Evolutionary conservation across 1,140 invertebrate species (phyloP).

Genomic region (Drosophila neocordata): DNA sequence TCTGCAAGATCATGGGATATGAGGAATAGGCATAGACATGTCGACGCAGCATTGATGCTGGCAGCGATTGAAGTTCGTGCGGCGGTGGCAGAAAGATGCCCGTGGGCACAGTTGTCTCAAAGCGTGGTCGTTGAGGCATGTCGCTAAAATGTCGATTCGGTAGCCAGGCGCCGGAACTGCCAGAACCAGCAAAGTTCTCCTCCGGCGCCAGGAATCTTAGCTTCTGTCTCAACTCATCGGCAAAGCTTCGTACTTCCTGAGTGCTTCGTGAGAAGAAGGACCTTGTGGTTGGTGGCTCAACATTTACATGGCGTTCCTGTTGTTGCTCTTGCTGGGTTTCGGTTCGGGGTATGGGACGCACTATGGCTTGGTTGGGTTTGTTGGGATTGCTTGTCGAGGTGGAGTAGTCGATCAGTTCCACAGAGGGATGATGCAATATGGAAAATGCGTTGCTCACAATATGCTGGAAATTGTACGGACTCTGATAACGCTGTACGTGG

Average conservation of each 20-base stretch:
- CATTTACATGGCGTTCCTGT: conserved; percentile 17
- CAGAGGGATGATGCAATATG: conserved; percentile 62
- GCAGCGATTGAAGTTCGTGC: conserved; percentile 87
- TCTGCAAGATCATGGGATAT: conserved; percentile 72
- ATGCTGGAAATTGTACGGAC: conserved; percentile 64
- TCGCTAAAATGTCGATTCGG: conserved; percentile 23
- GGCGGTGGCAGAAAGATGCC: conserved; percentile 91
- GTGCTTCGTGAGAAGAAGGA: conserved; percentile 67
- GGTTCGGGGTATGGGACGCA: conserved; percentile 83
- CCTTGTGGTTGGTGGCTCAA: conserved; percentile 37
- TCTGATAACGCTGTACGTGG: conserved; percentile 66
- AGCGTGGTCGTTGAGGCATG: conserved; percentile 84
- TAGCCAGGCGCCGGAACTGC: conserved; percentile 55
- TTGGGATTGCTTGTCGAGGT: background rate
- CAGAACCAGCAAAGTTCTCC: conserved; percentile 55
- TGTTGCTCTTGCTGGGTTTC: conserved; percentile 25
- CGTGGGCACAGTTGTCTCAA: conserved; percentile 90
- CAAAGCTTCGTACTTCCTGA: conserved; percentile 67
- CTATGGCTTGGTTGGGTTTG: conserved; percentile 83
- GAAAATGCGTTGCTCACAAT: conserved; percentile 70
- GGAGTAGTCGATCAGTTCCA: conserved; percentile 42
- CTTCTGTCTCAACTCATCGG: conserved; percentile 76
- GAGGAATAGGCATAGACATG: conserved; percentile 80
- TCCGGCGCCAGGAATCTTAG: conserved; percentile 69
- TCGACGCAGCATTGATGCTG: conserved; percentile 62